phyloP scores from a whole-genome alignment of 2,888 invertebrate genomes.

The Craniophora ligustri region DNA sequence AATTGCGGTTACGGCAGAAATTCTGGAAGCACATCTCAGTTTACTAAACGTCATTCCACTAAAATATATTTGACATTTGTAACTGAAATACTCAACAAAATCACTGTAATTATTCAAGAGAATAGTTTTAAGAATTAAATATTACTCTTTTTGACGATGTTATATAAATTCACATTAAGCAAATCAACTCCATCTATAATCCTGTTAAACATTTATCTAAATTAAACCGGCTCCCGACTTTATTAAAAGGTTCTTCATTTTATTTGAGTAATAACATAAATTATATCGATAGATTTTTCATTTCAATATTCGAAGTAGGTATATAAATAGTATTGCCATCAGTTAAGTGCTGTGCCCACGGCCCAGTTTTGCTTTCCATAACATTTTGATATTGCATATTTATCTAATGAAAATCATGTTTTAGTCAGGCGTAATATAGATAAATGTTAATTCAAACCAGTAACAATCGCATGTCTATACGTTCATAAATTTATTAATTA shows the following conservation, averaged over 20 bases:
- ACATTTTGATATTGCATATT: conserved; percentile 32
- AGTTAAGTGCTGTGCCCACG: conserved; percentile 24
- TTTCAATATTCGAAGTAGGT: conserved; percentile 41
- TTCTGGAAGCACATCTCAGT: conserved; percentile 1
- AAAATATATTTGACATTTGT: not conserved
- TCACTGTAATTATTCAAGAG: too few relatives aligned
- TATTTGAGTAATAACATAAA: conserved; percentile 27
- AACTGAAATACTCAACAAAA: not conserved
- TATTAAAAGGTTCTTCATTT: not conserved
- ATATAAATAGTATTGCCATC: conserved; percentile 21
- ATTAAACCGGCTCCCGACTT: not conserved
- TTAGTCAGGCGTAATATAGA: conserved; percentile 14
- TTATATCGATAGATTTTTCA: conserved; percentile 41
- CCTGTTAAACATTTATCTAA: not conserved
- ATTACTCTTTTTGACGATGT: too few relatives aligned
- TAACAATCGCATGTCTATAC: conserved; percentile 1
- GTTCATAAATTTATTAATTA: conserved; percentile 16
- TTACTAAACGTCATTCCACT: not conserved
- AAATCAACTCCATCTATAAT: not conserved
- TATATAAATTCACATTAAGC: not conserved
- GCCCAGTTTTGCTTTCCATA: conserved; percentile 16
- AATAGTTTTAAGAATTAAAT: too few relatives aligned
- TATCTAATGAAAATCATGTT: conserved; percentile 30
- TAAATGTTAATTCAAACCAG: conserved; percentile 23
- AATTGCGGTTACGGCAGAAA: not conserved